A percentile compares a stretch with the other conserved stretches of the same genome.
These are phyloP conservation scores for Polydrusus cervinus DNA, from an alignment of 2,888 invertebrate genomes.

Conservation along the genomic window DNA sequence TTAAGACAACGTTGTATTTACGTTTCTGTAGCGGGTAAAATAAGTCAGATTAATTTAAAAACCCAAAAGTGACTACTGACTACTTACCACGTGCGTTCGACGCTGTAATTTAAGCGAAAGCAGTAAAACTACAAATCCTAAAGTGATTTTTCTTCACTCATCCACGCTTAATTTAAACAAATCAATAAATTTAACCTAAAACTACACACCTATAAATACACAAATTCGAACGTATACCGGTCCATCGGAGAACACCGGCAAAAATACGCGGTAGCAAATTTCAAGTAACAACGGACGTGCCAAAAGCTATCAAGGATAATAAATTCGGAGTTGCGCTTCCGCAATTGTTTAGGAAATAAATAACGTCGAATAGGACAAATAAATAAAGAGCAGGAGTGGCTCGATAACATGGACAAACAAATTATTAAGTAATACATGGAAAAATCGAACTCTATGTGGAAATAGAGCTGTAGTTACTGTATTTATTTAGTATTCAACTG, in stretches of 20 bases:
- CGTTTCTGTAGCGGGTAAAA: too few relatives aligned
- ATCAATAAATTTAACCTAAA: not conserved
- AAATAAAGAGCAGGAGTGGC: constrained; percentile 17
- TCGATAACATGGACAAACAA: not conserved
- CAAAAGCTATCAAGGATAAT: constrained; percentile 11
- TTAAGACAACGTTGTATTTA: too few relatives aligned
- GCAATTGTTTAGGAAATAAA: constrained; percentile 3
- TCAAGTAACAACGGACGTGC: constrained; percentile 13
- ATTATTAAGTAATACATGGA: not conserved
- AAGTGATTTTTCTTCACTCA: not conserved
- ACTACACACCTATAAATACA: not conserved
- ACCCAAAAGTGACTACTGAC: too few relatives aligned
- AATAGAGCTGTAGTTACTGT: too few relatives aligned
- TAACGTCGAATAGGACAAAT: constrained; percentile 1
- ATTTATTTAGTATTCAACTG: too few relatives aligned
- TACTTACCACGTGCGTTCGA: too few relatives aligned
- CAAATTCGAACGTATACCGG: not conserved
- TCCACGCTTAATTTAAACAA: too few relatives aligned
- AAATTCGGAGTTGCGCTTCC: constrained; percentile 1
- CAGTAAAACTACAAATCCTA: not conserved
- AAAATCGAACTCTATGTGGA: too few relatives aligned
- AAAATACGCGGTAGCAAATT: constrained; percentile 20
- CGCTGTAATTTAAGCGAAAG: too few relatives aligned
- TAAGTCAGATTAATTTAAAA: too few relatives aligned
- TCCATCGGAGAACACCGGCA: not conserved